phyloP scores from a whole-genome alignment of 2,113 vertebrate species.

The Dicaeum eximium region DNA sequence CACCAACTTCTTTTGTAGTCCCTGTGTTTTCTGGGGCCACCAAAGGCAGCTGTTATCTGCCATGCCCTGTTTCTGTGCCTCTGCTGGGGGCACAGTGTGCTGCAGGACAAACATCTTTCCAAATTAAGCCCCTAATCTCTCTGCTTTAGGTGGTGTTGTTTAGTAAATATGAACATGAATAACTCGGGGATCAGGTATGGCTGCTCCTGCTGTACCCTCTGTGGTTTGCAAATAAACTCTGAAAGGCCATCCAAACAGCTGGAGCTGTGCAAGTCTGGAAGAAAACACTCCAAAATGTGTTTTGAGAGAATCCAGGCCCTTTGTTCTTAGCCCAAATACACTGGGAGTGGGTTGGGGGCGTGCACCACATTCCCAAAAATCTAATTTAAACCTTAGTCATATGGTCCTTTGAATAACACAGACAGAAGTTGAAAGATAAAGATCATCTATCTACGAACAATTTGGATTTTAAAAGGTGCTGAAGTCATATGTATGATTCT shows the following conservation, averaged over 20 bases:
- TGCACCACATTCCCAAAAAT: background rate
- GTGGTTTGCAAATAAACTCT: background rate
- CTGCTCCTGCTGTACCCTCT: background rate
- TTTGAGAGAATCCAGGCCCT: background rate
- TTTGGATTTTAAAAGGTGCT: background rate
- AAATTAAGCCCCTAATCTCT: slow-evolving; percentile 8
- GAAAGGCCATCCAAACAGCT: slow-evolving; percentile 13
- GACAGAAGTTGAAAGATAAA: background rate
- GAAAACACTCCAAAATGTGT: slow-evolving; percentile 1
- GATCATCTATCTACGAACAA: background rate
- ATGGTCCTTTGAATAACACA: background rate
- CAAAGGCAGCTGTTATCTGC: slow-evolving; percentile 26
- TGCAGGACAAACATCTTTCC: background rate
- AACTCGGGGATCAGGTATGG: background rate
- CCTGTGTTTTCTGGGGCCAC: background rate
- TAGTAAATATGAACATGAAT: background rate
- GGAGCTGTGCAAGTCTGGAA: background rate
- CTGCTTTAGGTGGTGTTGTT: background rate
- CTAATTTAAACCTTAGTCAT: background rate
- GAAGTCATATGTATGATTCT: background rate
- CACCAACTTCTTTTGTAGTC: background rate
- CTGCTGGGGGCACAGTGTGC: background rate
- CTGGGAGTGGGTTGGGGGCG: accelerated
- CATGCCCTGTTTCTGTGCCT: background rate
- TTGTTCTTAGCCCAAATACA: background rate